Conservation (phyloP, 2,888 invertebrate genomes). For the Nineta flava region DNA sequence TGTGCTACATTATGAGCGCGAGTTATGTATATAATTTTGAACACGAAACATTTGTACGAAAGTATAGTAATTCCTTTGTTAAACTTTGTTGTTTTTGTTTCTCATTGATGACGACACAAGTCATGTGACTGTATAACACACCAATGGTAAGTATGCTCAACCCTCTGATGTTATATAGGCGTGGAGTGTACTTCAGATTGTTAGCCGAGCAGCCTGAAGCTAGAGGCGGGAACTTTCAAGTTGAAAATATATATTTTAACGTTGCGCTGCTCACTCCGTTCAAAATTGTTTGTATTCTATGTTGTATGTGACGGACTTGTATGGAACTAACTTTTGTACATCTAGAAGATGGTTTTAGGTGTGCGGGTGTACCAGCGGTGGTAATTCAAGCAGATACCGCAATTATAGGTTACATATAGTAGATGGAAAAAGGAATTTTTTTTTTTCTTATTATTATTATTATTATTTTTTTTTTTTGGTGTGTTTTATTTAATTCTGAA, state of each 20-base stretch:
- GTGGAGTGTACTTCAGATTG: constrained; percentile 26
- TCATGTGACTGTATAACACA: constrained; percentile 25
- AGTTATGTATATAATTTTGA: not conserved
- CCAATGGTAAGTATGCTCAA: constrained; percentile 28
- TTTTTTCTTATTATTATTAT: not conserved
- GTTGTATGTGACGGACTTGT: not conserved
- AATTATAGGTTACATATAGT: constrained; percentile 7
- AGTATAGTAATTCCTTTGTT: constrained; percentile 21
- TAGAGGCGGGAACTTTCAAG: constrained; percentile 6
- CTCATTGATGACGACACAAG: constrained; percentile 16
- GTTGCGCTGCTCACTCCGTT: not conserved
- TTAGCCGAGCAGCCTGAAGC: constrained; percentile 19
- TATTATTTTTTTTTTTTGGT: not conserved
- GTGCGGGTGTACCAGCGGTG: constrained; percentile 3
- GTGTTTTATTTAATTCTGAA: not conserved
- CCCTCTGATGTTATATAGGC: constrained; percentile 27
- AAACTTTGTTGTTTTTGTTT: constrained; percentile 28
- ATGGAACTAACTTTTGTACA: too few relatives aligned
- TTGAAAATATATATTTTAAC: too few relatives aligned
- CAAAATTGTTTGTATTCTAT: not conserved
- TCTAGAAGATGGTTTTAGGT: too few relatives aligned
- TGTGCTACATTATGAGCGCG: not conserved
- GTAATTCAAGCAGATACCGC: not conserved
- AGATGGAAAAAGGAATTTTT: constrained; percentile 2
- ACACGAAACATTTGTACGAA: constrained; percentile 11